These are phyloP conservation scores for Armadillidium nasatum DNA, from an alignment of 1,140 invertebrate genomes.

Conservation along the genomic window DNA sequence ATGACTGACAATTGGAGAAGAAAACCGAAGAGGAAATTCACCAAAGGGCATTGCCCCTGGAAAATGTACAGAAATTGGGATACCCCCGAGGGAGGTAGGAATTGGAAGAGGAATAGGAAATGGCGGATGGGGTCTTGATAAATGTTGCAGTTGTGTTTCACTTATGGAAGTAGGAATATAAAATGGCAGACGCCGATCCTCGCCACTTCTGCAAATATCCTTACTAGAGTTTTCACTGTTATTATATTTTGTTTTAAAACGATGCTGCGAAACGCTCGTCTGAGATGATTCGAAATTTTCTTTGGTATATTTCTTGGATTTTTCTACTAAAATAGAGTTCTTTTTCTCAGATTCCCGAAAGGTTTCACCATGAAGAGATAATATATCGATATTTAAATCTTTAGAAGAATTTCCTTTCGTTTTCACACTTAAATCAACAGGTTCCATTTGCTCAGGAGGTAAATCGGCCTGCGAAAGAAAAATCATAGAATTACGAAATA, in stretches of 20 bases:
- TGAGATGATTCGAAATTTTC: not conserved
- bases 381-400: not conserved
- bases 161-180: not conserved
- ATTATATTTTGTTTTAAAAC: not conserved
- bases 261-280: not conserved
- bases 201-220: too few species aligned
- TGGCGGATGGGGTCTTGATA: not conserved
- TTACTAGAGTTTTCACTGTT: not conserved
- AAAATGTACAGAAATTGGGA: not conserved
- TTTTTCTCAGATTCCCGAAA: not conserved
- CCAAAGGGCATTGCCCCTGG: not conserved
- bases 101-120: not conserved
- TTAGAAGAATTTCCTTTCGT: conserved; percentile 13
- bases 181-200: not conserved
- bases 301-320: not conserved
- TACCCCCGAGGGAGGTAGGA: not conserved
- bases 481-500: not conserved
- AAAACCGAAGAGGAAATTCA: not conserved
- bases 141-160: not conserved
- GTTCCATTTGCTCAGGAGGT: conserved; percentile 51
- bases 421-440: conserved; percentile 52
- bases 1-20: not conserved
- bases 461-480: conserved; percentile 48
- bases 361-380: not conserved
- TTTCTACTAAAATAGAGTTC: not conserved